phyloP scores from a whole-genome alignment of 2,113 vertebrate genomes.

The Lepus timidus region DNA sequence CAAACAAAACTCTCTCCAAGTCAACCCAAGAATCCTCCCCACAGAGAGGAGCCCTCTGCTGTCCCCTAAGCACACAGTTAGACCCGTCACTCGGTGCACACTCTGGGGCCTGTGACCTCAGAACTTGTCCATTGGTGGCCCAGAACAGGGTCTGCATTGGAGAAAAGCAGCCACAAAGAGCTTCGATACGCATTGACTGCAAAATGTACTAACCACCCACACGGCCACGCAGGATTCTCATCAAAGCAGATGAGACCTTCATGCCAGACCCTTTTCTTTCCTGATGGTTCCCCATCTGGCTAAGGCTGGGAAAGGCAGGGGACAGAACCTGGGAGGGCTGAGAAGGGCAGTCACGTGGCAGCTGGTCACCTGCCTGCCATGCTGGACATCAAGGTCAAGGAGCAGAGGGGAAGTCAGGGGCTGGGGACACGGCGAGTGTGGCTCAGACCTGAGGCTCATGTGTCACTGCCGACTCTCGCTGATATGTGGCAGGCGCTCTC shows the following conservation, averaged over 20 bases:
- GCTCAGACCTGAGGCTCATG: background rate
- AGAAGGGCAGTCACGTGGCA: background rate
- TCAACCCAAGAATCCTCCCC: background rate
- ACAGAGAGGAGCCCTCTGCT: background rate
- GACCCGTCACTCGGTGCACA: background rate
- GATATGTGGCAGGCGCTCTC: background rate
- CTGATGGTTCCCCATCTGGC: background rate
- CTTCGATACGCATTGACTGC: background rate
- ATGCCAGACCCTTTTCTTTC: background rate
- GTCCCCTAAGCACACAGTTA: background rate
- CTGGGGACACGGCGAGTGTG: background rate
- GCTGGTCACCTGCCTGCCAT: background rate
- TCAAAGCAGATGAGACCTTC: background rate
- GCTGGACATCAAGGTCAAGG: constrained; percentile 48
- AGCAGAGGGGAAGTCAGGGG: constrained; percentile 34
- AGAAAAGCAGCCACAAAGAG: background rate
- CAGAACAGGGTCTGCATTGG: background rate
- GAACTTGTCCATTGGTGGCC: background rate
- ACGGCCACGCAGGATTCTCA: background rate
- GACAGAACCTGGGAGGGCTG: background rate
- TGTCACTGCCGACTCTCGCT: background rate
- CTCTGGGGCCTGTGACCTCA: no score
- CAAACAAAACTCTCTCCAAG: background rate
- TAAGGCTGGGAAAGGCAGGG: background rate
- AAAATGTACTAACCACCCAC: background rate